Conservation (phyloP, 2,113 vertebrate species). For the Oenanthe melanoleuca region DNA sequence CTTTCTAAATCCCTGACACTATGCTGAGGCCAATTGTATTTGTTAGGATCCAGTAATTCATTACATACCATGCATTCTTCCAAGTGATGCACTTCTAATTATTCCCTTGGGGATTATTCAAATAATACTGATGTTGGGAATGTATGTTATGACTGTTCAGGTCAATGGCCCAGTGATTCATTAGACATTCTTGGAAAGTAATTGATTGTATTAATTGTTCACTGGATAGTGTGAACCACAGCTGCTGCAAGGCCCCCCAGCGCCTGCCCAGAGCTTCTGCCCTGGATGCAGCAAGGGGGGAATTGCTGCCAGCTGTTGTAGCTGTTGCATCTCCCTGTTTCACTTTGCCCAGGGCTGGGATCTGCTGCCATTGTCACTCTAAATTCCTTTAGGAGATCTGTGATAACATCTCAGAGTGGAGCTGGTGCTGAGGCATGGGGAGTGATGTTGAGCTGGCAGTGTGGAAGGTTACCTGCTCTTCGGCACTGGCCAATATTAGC, state of each 20-base stretch:
- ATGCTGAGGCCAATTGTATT: not conserved
- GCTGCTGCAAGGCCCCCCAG: not conserved
- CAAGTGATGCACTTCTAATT: not conserved
- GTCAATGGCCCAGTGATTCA: constrained; percentile 44
- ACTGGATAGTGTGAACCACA: not conserved
- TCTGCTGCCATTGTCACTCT: not conserved
- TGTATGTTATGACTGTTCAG: not conserved
- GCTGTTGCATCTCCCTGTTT: not conserved
- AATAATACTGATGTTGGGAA: not conserved
- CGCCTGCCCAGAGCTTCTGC: not conserved
- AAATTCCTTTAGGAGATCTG: not conserved
- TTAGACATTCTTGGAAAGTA: constrained; percentile 37
- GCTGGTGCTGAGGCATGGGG: not conserved
- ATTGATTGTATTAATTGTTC: constrained; percentile 18
- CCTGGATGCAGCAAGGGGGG: fast-evolving
- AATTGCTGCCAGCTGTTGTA: not conserved
- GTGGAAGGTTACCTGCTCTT: not conserved
- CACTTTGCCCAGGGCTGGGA: not conserved
- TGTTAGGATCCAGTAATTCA: not conserved
- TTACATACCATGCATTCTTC: not conserved
- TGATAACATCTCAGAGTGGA: not conserved
- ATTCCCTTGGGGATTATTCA: constrained; percentile 18
- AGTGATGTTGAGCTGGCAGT: not conserved
- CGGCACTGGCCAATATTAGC: not conserved
- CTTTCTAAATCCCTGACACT: not conserved